Evolutionary conservation across 2,888 invertebrate genomes (phyloP).

Genomic region (Leptopilina myrica): DNA sequence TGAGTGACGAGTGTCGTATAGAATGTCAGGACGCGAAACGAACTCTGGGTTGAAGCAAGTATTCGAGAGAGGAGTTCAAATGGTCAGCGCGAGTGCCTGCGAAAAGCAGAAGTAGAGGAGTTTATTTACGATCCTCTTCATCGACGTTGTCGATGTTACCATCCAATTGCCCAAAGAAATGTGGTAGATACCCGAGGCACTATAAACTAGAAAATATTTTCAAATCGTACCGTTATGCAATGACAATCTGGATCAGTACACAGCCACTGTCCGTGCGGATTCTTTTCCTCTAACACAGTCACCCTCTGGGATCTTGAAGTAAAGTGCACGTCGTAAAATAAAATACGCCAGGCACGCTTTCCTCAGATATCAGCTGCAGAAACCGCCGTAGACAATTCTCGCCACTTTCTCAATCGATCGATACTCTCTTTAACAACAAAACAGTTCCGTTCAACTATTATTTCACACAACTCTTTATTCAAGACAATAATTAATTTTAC

Average conservation of each 20-base stretch:
- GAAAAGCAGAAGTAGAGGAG: slow-evolving; percentile 2
- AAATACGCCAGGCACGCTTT: slow-evolving; percentile 64
- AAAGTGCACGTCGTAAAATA: slow-evolving; percentile 70
- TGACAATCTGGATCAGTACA: slow-evolving; percentile 69
- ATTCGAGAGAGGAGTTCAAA: slow-evolving; percentile 31
- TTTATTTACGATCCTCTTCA: slow-evolving; percentile 53
- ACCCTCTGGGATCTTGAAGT: slow-evolving; percentile 64
- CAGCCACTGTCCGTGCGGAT: slow-evolving; percentile 48
- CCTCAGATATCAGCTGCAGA: slow-evolving; percentile 54
- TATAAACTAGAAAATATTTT: slow-evolving; percentile 67
- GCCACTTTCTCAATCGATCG: slow-evolving; percentile 36
- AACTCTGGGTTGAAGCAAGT: slow-evolving; percentile 8
- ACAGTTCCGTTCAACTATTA: slow-evolving; percentile 27
- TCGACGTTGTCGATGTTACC: slow-evolving; percentile 46
- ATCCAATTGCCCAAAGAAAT: slow-evolving; percentile 51
- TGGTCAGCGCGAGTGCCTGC: slow-evolving; percentile 23
- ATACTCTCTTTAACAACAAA: slow-evolving; percentile 42
- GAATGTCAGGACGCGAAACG: slow-evolving; percentile 13
- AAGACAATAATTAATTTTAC: background rate
- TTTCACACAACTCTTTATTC: background rate
- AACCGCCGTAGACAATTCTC: slow-evolving; percentile 13
- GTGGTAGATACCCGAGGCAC: slow-evolving; percentile 46
- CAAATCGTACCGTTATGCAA: slow-evolving; percentile 68
- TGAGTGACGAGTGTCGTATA: slow-evolving; percentile 36
- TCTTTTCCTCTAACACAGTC: slow-evolving; percentile 50